Evolutionary conservation across 2,113 vertebrate genomes (phyloP).

Genomic region (Trinectes maculatus): DNA sequence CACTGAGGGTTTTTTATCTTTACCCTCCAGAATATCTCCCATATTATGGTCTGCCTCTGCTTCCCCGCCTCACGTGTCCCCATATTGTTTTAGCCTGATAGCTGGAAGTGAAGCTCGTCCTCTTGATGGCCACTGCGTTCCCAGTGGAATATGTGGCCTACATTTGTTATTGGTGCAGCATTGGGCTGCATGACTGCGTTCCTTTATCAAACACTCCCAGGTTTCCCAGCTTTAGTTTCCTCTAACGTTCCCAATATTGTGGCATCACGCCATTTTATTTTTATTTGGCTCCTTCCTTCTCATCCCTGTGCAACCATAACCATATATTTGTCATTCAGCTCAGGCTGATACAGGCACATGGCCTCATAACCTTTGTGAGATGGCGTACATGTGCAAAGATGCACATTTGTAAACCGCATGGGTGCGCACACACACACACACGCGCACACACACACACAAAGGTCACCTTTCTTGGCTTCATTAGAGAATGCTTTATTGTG

Average conservation of each 20-base stretch:
- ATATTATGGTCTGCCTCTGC: conserved; percentile 23
- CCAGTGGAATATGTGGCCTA: conserved; percentile 78
- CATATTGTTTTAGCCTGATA: conserved; percentile 53
- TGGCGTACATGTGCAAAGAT: conserved; percentile 11
- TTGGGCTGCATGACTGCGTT: conserved; percentile 18
- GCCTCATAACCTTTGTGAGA: conserved; percentile 22
- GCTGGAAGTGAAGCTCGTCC: conserved; percentile 59
- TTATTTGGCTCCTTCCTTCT: background rate
- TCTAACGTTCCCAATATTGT: background rate
- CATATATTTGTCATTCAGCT: conserved; percentile 20
- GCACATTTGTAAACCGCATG: background rate
- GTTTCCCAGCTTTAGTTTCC: conserved; percentile 24
- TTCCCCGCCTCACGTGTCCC: conserved; percentile 51
- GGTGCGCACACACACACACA: conserved; percentile 4
- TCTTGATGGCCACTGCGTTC: conserved; percentile 61
- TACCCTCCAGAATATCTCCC: conserved; percentile 32
- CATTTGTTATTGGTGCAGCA: conserved; percentile 71
- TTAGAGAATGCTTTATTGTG: conserved; percentile 74
- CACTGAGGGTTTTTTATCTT: conserved; percentile 59
- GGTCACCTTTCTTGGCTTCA: conserved; percentile 78
- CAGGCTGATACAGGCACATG: background rate
- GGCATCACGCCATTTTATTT: background rate
- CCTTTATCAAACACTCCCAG: conserved; percentile 33
- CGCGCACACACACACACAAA: conserved; percentile 41
- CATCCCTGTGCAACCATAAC: background rate